Evolutionary conservation across 1,140 invertebrate genomes (phyloP), one percentile per base, ranked within the genome.

Genomic region (Trichogramma pretiosum): DNA sequence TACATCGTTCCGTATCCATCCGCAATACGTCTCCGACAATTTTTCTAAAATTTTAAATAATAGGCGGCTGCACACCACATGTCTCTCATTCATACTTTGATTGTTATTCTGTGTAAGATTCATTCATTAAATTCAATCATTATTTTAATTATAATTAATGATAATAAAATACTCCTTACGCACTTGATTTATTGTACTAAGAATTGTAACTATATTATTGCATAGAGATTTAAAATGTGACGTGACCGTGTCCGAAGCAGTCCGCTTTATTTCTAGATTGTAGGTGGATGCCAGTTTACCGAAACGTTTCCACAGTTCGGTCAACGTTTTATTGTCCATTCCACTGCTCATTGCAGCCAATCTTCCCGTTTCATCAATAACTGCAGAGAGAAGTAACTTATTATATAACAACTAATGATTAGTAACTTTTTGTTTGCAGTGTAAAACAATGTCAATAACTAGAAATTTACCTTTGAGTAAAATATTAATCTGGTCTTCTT

Each of bases 261-360:
- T 41, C 14, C 44, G 39, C 34, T 60, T 65, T 3, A 68, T 50
- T n/a, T 50, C 22, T 0, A 14, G n/a, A 19, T 53, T 40, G n/a
- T 67, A 40, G 14, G 17, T 46, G 0, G 60, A 46, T 0, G 57
- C 53, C 18, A 69, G 37, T 54, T 64, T 69, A 3, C 53, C 59
- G 33, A 70, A 70, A 11, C 46, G 38, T 53, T 62, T 68, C 48
- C 61, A 64, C 14, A 61, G 52, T 34, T 64, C 63, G 8, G 62
- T 55, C 8, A 63, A 56, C 5, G 61, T 62, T 45, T 63, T 67
- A 3, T 58, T 23, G 17, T 68, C 65, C 41, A 65, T 47, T 21
- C 61, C 59, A 33, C 58, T 56, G 10, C 56, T 26, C 10, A 63
- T 41, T 2, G 47, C 53, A 19, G 60, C 60, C 5, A 66, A 52